Percentiles rank a stretch among this genome's conserved stretches.
Conservation (phyloP, 2,797 vertebrate species). For the Oreochromis mossambicus region DNA sequence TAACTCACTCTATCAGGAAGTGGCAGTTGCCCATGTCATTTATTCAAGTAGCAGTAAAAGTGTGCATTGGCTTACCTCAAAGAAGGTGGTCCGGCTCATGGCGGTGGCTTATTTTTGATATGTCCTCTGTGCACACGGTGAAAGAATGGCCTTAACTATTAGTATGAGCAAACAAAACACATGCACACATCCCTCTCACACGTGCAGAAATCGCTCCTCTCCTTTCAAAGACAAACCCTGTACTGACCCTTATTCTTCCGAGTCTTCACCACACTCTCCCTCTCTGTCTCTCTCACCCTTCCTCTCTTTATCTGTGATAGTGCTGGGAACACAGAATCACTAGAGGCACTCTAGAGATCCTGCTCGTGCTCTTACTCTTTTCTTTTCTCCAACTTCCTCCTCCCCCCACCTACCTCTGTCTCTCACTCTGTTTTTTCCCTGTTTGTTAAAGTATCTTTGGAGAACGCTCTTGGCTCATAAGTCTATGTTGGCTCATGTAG, state of each 20-base stretch:
- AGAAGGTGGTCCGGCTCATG: slow-evolving; percentile 74
- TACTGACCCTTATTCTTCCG: slow-evolving; percentile 51
- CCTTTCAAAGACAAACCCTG: slow-evolving; percentile 46
- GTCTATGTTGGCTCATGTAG: neutral
- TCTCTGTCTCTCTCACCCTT: neutral
- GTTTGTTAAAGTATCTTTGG: neutral
- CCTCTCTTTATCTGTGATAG: neutral
- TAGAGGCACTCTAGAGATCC: slow-evolving; percentile 23
- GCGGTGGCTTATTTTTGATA: neutral
- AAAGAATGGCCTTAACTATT: neutral
- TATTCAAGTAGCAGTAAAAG: neutral
- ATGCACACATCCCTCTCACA: slow-evolving; percentile 11
- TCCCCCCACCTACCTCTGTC: neutral
- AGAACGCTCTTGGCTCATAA: neutral
- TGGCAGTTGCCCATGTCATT: neutral
- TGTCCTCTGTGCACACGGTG: slow-evolving; percentile 9
- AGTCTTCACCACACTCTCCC: neutral
- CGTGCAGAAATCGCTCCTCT: slow-evolving; percentile 33
- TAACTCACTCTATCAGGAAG: neutral
- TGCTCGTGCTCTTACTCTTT: neutral
- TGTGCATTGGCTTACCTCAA: slow-evolving; percentile 62
- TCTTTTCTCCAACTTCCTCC: neutral
- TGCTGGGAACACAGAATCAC: slow-evolving; percentile 38
- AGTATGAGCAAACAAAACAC: neutral
- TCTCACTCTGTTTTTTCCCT: neutral